Base-by-base conservation (phyloP, 2,888 invertebrate genomes). In the Margaritifera margaritifera region DNA sequence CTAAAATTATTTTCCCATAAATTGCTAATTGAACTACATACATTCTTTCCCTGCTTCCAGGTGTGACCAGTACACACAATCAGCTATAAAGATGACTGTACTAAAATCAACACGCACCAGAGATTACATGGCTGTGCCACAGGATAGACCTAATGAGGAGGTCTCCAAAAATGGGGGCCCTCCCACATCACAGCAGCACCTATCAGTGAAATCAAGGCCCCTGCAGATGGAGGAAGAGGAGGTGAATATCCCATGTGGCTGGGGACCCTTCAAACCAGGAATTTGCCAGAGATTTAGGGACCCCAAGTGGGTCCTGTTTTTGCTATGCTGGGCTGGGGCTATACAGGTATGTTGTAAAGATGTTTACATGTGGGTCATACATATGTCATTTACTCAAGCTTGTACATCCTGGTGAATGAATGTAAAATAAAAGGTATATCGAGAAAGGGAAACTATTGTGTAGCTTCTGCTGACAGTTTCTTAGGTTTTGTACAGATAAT, bases 311-410 rank as follows among this genome's bases (percentile, higher is more conserved):
- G 94, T 94, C 27, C 92, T 95, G 6, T 94, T 95, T 90, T 95
- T 94, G 93, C 90, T 95, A 0, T 95, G 95, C 88, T 94, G 94
- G 93, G 94, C 94, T 6, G 94, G 94, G 0, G 94, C 94, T 55
- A 92, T 95, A 85, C 95, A 95, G 92, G 86, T 86, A 72, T 74
- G 82, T 15, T 31, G 19, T 56, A 22, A 22, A 56, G 11, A 22
- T 19, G 24, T 24, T 24, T 56, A 56, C 15, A 2, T 56, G 24
- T 22, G 18, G 56, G 15, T 11, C 2, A 15, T 42, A 42, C 11
- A 42, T 42, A 2, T 42, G 42, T 15, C 42, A 15, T 42, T 42
- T 42, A 42, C 42, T 42, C 42, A 15, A 2, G 42, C 42, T 42
- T 42, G 42, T 42, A 42, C 42, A 42, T 42, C 15, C 0, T 15